Conservation (phyloP, 2,888 invertebrate species). For the Drosophila maculinotata region DNA sequence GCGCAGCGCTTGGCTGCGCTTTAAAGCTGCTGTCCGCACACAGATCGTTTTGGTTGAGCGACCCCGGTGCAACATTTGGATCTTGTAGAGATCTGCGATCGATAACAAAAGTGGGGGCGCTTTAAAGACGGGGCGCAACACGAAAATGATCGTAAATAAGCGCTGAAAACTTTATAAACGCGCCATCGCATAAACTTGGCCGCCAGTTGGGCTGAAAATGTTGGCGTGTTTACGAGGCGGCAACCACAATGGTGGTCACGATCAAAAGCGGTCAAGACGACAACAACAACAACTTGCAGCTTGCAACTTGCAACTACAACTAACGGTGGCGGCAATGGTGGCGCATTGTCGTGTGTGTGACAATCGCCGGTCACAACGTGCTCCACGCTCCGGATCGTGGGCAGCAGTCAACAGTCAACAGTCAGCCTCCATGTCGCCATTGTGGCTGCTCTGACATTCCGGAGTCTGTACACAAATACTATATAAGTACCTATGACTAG, state of each 20-base stretch:
- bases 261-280: conserved; percentile 77
- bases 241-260: conserved; percentile 81
- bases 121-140: conserved; percentile 1
- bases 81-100: conserved; percentile 38
- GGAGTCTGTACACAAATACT: conserved; percentile 30
- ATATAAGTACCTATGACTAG: neutral
- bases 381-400: conserved; percentile 55
- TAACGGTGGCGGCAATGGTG: conserved; percentile 37
- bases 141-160: conserved; percentile 75
- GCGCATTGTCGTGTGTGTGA: conserved; percentile 74
- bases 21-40: conserved; percentile 28
- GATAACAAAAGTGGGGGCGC: conserved; percentile 46
- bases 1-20: conserved; percentile 59
- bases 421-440: conserved; percentile 50
- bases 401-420: conserved; percentile 59
- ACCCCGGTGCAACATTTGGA: conserved; percentile 19
- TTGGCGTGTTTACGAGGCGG: conserved; percentile 80
- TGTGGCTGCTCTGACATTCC: conserved; percentile 72
- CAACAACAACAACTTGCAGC: conserved; percentile 26
- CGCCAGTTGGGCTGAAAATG: conserved; percentile 42
- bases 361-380: conserved; percentile 60
- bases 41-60: conserved; percentile 27
- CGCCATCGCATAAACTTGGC: conserved; percentile 74
- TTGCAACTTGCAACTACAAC: conserved; percentile 15
- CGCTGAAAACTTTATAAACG: conserved; percentile 80